These are phyloP conservation scores for Drosophila obscura DNA, from an alignment of 1,140 invertebrate species.

Conservation along the genomic window DNA sequence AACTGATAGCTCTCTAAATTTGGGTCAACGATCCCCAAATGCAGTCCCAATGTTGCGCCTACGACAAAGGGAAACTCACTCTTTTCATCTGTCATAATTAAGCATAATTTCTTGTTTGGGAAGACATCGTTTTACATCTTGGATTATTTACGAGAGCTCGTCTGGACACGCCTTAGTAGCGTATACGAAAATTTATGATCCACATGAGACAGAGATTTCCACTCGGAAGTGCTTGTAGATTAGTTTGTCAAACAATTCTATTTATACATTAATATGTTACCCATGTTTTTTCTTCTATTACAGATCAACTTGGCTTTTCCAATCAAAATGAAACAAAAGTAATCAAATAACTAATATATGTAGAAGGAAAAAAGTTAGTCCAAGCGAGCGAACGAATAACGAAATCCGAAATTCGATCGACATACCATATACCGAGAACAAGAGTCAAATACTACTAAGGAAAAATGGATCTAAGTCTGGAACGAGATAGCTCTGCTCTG, in stretches of 20 bases:
- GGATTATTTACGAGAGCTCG: constrained; percentile 57
- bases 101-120: constrained; percentile 74
- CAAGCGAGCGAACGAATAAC: constrained; percentile 30
- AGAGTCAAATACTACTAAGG: constrained; percentile 30
- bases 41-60: constrained; percentile 41
- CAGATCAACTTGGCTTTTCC: constrained; percentile 53
- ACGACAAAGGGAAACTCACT: constrained; percentile 4
- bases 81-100: constrained; percentile 51
- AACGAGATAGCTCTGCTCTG: constrained; percentile 91
- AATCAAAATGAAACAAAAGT: constrained; percentile 51
- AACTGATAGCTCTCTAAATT: constrained; percentile 47
- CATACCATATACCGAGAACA: neutral
- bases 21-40: constrained; percentile 67
- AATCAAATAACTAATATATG: constrained; percentile 23
- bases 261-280: constrained; percentile 19
- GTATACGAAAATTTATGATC: constrained; percentile 57
- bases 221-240: constrained; percentile 33
- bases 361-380: constrained; percentile 1
- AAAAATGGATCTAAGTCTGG: constrained; percentile 88
- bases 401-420: constrained; percentile 26
- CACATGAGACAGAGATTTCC: constrained; percentile 18
- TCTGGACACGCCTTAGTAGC: constrained; percentile 29
- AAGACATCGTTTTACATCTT: constrained; percentile 61
- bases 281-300: constrained; percentile 9
- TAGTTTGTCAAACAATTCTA: constrained; percentile 14